Conservation (phyloP, 1,140 invertebrate genomes). For the Amphibalanus amphitrite region DNA sequence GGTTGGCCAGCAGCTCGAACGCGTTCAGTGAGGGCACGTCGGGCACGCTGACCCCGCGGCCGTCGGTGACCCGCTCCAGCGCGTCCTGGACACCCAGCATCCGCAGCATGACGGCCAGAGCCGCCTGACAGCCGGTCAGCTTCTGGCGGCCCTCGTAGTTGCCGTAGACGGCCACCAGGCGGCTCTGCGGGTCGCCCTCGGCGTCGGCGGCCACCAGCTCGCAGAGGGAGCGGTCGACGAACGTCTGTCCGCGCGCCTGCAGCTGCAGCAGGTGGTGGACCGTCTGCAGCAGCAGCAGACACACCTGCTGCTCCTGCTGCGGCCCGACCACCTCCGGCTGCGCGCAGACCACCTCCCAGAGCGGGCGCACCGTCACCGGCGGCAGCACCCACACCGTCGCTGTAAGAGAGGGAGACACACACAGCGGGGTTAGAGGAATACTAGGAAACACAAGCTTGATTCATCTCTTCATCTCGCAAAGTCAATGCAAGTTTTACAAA, state of each 20-base stretch:
- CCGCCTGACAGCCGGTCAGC: neutral
- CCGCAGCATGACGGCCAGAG: neutral
- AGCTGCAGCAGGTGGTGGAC: neutral
- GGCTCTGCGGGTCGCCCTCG: neutral
- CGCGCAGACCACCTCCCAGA: neutral
- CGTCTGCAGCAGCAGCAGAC: neutral
- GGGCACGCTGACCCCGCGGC: neutral
- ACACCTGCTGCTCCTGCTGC: neutral
- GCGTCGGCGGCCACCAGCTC: neutral
- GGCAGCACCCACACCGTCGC: neutral
- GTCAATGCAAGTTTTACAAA: too few relatives aligned
- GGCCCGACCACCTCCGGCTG: neutral
- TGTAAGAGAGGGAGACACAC: neutral
- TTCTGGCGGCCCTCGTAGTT: neutral
- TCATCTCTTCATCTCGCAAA: too few relatives aligned
- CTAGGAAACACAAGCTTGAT: too few relatives aligned
- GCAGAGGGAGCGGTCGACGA: neutral
- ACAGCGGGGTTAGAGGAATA: neutral
- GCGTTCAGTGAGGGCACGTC: neutral
- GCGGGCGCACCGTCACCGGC: neutral
- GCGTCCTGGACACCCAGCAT: neutral
- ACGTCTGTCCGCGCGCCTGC: neutral
- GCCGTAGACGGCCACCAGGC: neutral
- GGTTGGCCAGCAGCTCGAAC: neutral
- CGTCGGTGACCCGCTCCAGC: neutral